phyloP scores from a whole-genome alignment of 92 coral and sea anemone genomes.

The Phenganax stokvisi region DNA sequence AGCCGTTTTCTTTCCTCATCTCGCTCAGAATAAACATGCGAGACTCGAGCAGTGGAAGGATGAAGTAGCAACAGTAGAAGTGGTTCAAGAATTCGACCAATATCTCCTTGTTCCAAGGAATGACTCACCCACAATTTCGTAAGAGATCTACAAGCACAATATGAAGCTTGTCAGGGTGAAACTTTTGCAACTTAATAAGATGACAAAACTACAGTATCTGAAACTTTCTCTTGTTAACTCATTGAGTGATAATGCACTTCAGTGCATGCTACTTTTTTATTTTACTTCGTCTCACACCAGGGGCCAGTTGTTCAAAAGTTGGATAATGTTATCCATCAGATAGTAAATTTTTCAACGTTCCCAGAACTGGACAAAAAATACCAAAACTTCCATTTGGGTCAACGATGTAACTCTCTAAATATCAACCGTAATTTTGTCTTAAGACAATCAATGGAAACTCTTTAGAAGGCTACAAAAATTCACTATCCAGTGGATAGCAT shows the following conservation, averaged over 20 bases:
- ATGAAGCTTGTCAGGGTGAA: background rate
- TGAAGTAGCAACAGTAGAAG: slow-evolving; percentile 75
- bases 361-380: background rate
- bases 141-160: slow-evolving; percentile 48
- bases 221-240: too few species aligned
- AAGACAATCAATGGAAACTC: too few species aligned
- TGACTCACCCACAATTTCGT: slow-evolving; percentile 94
- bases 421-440: too few species aligned
- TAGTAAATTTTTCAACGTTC: too few species aligned
- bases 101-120: slow-evolving; percentile 96
- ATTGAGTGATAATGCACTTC: too few species aligned
- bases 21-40: slow-evolving; percentile 58
- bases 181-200: background rate
- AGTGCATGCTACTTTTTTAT: too few species aligned
- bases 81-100: slow-evolving; percentile 93
- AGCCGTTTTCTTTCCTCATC: background rate
- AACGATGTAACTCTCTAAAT: too few species aligned
- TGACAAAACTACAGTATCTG: background rate
- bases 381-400: too few species aligned
- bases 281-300: too few species aligned
- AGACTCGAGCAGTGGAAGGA: slow-evolving; percentile 83
- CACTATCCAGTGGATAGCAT: too few species aligned
- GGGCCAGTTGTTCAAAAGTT: too few species aligned
- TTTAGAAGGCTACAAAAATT: background rate
- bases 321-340: too few species aligned